phyloP scores from a whole-genome alignment of 2,888 invertebrate species.

The Acrocyrtus sp. region DNA sequence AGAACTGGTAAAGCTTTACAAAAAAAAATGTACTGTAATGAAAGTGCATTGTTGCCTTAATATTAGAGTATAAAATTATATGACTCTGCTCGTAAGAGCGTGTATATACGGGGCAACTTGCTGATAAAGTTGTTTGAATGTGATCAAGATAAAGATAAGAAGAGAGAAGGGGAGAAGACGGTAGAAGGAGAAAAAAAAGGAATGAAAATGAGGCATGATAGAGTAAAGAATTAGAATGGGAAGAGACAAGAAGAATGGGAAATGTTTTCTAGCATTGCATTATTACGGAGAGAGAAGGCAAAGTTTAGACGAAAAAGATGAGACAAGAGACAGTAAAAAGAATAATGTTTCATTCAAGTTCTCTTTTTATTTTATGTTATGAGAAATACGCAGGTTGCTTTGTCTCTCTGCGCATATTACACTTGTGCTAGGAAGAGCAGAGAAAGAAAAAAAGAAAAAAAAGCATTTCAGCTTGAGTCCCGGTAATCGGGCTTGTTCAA shows the following conservation, averaged over 20 bases:
- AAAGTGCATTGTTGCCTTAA: too few species aligned
- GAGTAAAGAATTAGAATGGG: not conserved
- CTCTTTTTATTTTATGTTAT: not conserved
- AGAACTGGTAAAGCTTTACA: too few species aligned
- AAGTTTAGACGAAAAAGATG: not conserved
- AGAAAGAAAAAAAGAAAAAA: too few species aligned
- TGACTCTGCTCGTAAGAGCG: too few species aligned
- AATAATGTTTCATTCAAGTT: conserved; percentile 12
- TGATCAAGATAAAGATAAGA: conserved; percentile 45
- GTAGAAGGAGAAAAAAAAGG: conserved; percentile 37
- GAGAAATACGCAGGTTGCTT: too few species aligned
- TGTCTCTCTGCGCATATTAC: too few species aligned
- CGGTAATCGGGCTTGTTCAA: too few species aligned
- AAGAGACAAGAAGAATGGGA: conserved; percentile 7
- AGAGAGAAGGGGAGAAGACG: conserved; percentile 18
- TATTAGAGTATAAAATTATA: too few species aligned
- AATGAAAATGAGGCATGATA: conserved; percentile 39
- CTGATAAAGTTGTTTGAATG: conserved; percentile 51
- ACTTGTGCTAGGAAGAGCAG: too few species aligned
- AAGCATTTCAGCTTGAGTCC: too few species aligned
- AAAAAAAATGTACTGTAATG: too few species aligned
- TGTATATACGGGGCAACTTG: too few species aligned
- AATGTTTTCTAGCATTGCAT: conserved; percentile 13
- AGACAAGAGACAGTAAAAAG: conserved; percentile 24
- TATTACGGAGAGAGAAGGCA: not conserved